Conservation (phyloP, 2,797 vertebrate species). For the Lates japonicus region DNA sequence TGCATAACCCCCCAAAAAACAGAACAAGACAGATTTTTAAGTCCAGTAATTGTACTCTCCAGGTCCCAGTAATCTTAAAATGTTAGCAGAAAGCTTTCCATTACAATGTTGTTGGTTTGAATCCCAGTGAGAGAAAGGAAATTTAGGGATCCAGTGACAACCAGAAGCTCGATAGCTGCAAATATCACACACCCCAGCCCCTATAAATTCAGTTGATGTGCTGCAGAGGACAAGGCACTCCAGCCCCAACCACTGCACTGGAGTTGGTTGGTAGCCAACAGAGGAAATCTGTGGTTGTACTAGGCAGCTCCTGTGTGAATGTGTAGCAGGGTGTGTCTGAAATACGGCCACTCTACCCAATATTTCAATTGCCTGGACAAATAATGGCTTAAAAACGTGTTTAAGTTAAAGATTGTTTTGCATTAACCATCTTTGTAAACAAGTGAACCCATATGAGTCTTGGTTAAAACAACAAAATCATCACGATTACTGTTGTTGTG, state of each 20-base stretch:
- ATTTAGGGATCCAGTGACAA: constrained; percentile 72
- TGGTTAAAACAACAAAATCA: neutral
- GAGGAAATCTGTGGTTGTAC: constrained; percentile 79
- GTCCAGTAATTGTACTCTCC: constrained; percentile 36
- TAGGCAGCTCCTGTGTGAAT: constrained; percentile 77
- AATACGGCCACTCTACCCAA: constrained; percentile 60
- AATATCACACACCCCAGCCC: constrained; percentile 67
- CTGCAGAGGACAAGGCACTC: constrained; percentile 73
- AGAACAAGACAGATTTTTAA: constrained; percentile 12
- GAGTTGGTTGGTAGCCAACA: constrained; percentile 73
- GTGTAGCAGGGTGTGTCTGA: constrained; percentile 78
- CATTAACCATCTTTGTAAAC: constrained; percentile 12
- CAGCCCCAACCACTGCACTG: constrained; percentile 71
- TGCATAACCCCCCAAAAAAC: constrained; percentile 15
- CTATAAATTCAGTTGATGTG: constrained; percentile 79
- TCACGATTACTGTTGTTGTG: constrained; percentile 25
- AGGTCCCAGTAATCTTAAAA: constrained; percentile 36
- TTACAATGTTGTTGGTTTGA: constrained; percentile 53
- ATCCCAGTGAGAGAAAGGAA: constrained; percentile 51
- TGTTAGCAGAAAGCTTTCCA: constrained; percentile 24
- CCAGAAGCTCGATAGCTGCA: constrained; percentile 69
- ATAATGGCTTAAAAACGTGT: constrained; percentile 36
- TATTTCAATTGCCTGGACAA: constrained; percentile 65
- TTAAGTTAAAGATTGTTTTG: constrained; percentile 24
- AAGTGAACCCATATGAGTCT: constrained; percentile 10